Base-by-base conservation (phyloP, 2,113 vertebrate species). In the Agapornis roseicollis region DNA sequence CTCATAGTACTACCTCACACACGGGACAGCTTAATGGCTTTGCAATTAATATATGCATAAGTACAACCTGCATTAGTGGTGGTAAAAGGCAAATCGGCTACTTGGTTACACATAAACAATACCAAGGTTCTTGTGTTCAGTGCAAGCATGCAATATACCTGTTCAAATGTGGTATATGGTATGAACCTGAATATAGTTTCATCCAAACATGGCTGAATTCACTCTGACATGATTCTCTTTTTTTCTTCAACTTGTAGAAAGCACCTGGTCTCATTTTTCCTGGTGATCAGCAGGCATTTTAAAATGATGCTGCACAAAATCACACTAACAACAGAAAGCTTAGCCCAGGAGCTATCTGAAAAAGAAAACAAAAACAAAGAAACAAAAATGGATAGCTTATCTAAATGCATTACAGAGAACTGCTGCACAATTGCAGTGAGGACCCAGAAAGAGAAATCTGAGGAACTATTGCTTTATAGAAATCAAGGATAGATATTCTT, bases 1-100 rank as follows among this genome's bases (percentile, higher is more conserved):
- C 74, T 96, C 93, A 61, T 50, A 52, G 80, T 68, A 18, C 80
- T 74, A 72, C 85, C 84, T 96, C 96, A 76, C 89, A 93, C 92
- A 78, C 42, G 74, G 95, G 96, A 97, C 87, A 93, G 94, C 97
- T 96, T 97, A 97, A 97, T 97, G 95, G 96, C 87, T 94, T 90
- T 15, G 44, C 47, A 92, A 97, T 97, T 97, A 96, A 97, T 95
- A 96, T 94, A 97, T 97, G 92, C 88, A 96, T 97, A 97, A 97
- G 96, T 96, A 94, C 96, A 97, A 96, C 97, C 96, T 96, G 91
- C 88, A 96, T 96, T 94, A 89, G 80, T 15, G 50, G 85, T 69
- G 46, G 87, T 85, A 83, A 96, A 90, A 96, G 80, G 89, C 87
- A 85, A 94, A 82, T 23, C 96, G 95, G 90, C 80, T 72, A 61